Evolutionary conservation across 2,113 vertebrate species (phyloP), one percentile per base, ranked within the genome.

Genomic region (Pleuronectes platessa): DNA sequence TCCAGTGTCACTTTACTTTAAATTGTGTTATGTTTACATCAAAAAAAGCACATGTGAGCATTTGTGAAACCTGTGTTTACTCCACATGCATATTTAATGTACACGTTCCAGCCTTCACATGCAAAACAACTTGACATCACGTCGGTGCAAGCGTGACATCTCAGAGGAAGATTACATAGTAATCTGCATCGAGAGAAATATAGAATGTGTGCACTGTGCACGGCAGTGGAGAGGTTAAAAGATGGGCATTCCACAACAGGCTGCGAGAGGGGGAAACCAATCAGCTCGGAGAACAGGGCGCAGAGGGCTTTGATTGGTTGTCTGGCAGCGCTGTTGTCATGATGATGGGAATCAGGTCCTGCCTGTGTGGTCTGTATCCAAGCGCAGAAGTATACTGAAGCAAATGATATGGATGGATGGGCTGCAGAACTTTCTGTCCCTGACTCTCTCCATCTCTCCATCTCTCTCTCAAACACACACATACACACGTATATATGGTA

Each of bases 281-380:
- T 93, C 82, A 76, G 76, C 72, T 61, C 1, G 71, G 78, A 86
- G 88, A 35, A 42, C 53, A 14, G 54, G 56, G 71, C 86, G 76
- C 40, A 8, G 51, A 37, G 84, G 64, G 71, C 78, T 82, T 60
- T 86, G 83, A 93, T 94, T 94, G 93, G 93, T 78, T 86, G 78
- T 71, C 49, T 17, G 55, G 76, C 27, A 75, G 84, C 81, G 60
- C 87, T 85, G 87, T 92, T 92, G 90, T 90, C 89, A 93, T 88
- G 90, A 91, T 90, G 92, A 90, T 91, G 89, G 67, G 87, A 93
- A 84, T 88, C 76, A 61, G 87, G 86, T 77, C 66, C 84, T 83
- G 89, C 27, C 72, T 91, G 89, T 89, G 91, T 86, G 90, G 88
- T 90, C 93, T 93, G 93, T 93, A 93, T 93, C 91, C 89, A 93